Conservation (phyloP, 64 coral and sea anemone genomes). For the Stichodactyla mertensii region DNA sequence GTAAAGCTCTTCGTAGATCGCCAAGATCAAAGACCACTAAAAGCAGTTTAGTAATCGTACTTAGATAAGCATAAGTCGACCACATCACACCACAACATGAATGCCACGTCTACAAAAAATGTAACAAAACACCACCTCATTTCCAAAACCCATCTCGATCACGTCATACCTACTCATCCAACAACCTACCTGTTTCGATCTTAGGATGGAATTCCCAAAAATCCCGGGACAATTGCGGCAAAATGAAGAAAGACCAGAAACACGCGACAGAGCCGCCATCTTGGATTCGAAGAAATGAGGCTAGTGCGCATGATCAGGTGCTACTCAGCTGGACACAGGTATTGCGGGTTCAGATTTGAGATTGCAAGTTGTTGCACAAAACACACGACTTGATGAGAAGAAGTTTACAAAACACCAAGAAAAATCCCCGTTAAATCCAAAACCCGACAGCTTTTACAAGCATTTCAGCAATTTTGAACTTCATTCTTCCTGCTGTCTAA, state of each 20-base stretch:
- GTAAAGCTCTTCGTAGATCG: no score
- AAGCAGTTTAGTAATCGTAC: no score
- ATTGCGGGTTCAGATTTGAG: neutral
- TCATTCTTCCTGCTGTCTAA: neutral
- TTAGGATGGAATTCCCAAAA: constrained; percentile 32
- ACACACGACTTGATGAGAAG: neutral
- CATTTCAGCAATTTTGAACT: constrained; percentile 24
- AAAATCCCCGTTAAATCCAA: neutral
- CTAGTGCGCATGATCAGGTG: neutral
- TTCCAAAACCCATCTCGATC: neutral
- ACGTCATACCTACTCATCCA: neutral
- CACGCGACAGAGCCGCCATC: constrained; percentile 63
- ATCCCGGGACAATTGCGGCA: constrained; percentile 36
- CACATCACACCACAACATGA: neutral
- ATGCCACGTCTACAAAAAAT: neutral
- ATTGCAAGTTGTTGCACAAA: neutral
- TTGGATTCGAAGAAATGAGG: constrained; percentile 46
- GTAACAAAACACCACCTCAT: neutral
- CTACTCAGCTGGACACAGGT: neutral
- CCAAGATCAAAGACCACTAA: no score
- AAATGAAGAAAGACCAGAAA: constrained; percentile 32
- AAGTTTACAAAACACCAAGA: neutral
- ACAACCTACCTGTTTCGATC: constrained; percentile 52
- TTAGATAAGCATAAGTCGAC: no score
- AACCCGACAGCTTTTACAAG: neutral